Evolutionary conservation across 2,113 vertebrate genomes (phyloP), one percentile per base, ranked within the genome.

Genomic region (Brachypteracias leptosomus): DNA sequence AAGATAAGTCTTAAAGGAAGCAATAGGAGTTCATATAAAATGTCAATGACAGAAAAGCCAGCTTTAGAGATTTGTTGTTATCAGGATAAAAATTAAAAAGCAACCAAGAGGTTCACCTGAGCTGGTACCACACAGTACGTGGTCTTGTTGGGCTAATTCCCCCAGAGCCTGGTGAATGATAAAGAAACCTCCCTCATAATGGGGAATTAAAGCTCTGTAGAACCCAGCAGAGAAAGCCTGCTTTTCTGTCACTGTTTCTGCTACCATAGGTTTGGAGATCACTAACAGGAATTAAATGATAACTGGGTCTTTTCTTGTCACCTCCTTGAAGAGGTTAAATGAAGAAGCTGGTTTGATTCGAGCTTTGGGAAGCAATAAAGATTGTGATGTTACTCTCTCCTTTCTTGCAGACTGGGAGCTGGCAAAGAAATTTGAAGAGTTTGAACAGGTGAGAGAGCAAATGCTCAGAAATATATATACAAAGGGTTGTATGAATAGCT

Each of bases 391-490:
- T 78, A 67, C 11, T 87, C 21, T 95, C n/a, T 87, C 15, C 11
- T 25, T 44, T 75, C 73, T 93, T 93, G 58, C 92, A 97, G 97
- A 97, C 25, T 90, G 95, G 97, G 97, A 96, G 71, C 75, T 97
- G 61, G 96, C 94, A 80, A 97, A 86, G 91, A 97, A 96, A 61
- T 94, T 95, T 51, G 97, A 97, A 70, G 95, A 97, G 54, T 87
- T 97, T 75, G 97, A 97, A 70, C 96, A 97, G 97, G 97, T 97
- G 54, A 96, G 91, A 81, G 35, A 73, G 13, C 13, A 94, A 90
- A 68, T 38, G 31, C 38, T 57, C 22, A 66, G 46, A 70, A 25
- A 76, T 19, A 20, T 2, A 24, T 15, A 55, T 14, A 11, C 29
- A 17, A 49, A 7, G 6, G 21, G 10, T 28, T 72, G 65, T 36